Evolutionary conservation across 2,888 invertebrate genomes (phyloP), one percentile per base, ranked within the genome.

Genomic region (Dasysyrphus tricinctus): DNA sequence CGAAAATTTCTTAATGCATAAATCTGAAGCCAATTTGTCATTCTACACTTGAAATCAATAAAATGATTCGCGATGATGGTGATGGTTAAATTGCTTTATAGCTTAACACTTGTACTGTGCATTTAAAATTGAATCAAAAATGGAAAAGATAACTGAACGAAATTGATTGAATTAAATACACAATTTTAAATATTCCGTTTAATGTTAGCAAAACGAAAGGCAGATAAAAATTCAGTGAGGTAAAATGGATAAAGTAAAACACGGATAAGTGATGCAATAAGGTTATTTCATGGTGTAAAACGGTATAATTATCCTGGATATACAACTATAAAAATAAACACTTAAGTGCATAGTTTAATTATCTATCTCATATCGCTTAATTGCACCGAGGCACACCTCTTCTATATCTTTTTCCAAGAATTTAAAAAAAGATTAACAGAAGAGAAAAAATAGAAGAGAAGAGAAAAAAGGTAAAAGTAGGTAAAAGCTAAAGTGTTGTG

Each of bases 151-250:
- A 56, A 54, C 12, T 19, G 47, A 72, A 34, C 12, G n/a, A 34
- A 42, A 7, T 39, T 74, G 42, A 76, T 65, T 47, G 24, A 19
- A 76, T 63, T 63, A 65, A 5, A 32, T 3, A 32, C 75, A 54
- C 1, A 7, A 39, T 39, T 39, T 12, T 3, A 39, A 39, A 39
- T 39, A 39, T 12, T 39, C 39, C 4, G 11, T 12, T 5, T 12
- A 5, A 5, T 39, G 39, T 39, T 39, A 4, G 12, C 12, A 39
- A 39, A 12, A 12, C 7, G 42, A 42, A 42, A 8, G 44, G 5
- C 2, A 44, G 7, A 1, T n/a, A n/a, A 44, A 14, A 44, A 44
- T 44, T 44, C 5, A 3, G 3, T 44, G 7, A 44, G 7, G n/a
- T 44, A 6, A n/a, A 7, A 6, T n/a, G 44, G n/a, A 2, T 44